These are phyloP conservation scores for Chiloscyllium plagiosum DNA, from an alignment of 2,113 vertebrate species.

Conservation along the genomic window DNA sequence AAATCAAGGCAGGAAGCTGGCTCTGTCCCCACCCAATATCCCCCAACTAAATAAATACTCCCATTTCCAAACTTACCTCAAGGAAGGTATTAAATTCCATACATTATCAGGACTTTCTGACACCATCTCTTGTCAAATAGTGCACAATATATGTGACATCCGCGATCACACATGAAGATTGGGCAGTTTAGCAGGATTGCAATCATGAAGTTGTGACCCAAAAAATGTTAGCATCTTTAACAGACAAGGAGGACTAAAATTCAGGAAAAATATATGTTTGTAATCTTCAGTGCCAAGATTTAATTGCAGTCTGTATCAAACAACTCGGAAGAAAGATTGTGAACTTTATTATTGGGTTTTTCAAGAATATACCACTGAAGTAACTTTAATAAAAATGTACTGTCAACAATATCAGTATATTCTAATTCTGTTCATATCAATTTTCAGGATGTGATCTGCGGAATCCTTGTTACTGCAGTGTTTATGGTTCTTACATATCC, in stretches of 20 bases:
- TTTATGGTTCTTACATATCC: constrained; percentile 68
- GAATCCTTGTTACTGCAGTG: constrained; percentile 60
- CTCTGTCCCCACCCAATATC: no score
- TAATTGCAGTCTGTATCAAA: neutral
- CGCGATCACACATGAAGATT: neutral
- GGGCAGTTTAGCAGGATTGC: neutral
- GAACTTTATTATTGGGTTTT: neutral
- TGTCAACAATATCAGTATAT: neutral
- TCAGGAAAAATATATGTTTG: neutral
- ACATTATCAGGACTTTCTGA: neutral
- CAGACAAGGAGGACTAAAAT: neutral
- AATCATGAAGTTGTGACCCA: neutral
- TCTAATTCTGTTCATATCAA: constrained; percentile 8
- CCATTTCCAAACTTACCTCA: no score
- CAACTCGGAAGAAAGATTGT: neutral
- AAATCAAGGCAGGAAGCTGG: no score
- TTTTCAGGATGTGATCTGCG: constrained; percentile 81
- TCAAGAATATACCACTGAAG: neutral
- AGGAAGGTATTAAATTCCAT: no score
- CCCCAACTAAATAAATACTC: no score
- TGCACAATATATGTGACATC: neutral
- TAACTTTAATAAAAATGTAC: neutral
- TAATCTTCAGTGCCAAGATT: neutral
- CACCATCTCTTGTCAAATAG: neutral
- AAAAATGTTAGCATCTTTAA: neutral